Evolutionary conservation across 1,140 invertebrate genomes (phyloP), one percentile per base, ranked within the genome.

Genomic region (Melipona quadrifasciata): DNA sequence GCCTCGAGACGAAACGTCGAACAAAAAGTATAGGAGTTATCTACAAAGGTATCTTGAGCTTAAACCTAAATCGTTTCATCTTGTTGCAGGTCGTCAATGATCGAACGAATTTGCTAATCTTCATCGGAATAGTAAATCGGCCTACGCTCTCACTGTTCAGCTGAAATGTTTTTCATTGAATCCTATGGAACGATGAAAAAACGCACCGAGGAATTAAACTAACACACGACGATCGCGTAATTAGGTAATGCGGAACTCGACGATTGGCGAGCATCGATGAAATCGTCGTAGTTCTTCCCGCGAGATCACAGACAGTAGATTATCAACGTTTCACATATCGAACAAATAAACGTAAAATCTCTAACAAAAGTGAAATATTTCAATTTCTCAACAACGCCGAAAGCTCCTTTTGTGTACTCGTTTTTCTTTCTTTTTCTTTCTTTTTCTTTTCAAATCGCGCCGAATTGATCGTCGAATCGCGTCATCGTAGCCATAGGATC

Each of bases 251-350:
- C 39, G 8, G 39, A 47, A 47, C 8, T 47, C 39, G 39, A 47
- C 39, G 39, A 47, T 47, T 47, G 6, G 39, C 39, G 39, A 47
- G 39, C 39, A 47, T 47, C 39, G 39, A 47, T 47, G 39, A 47
- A 47, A 47, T 47, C 39, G 39, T 47, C 39, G 0, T 67, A 67
- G 58, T 74, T 80, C 70, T 74, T 80, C 51, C 82, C 82, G n/a
- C 47, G 61, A 72, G 39, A 84, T 84, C 77, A 73, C 83, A 74
- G 83, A 84, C 77, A 80, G 58, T 51, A 74, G 61, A 47, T 61
- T 58, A 34, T 83, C 81, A 58, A 77, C 73, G 64, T 82, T 76
- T 61, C 68, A 19, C 72, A 51, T 6, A 72, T 17, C 51, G 31
- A 77, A 47, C 39, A 51, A 77, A 77, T 11, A 77, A 72, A 47